A percentile compares a stretch with the other conserved stretches of the same genome.
Evolutionary conservation across 2,113 vertebrate species (phyloP).

Genomic region (Eupsittula cactorum): DNA sequence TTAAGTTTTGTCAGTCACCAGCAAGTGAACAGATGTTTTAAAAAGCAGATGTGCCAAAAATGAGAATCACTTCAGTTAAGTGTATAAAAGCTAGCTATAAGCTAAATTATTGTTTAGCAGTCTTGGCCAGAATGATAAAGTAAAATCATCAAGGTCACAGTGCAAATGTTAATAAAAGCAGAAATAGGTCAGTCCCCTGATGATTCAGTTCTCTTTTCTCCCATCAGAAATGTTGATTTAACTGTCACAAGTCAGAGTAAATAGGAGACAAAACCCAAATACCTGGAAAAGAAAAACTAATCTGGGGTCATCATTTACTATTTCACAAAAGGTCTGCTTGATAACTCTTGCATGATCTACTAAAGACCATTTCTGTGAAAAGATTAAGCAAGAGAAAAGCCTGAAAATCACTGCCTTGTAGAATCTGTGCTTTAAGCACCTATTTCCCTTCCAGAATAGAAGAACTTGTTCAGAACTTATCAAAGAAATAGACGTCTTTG

Average conservation of each 20-base stretch:
- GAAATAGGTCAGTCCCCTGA: neutral
- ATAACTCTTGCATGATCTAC: neutral
- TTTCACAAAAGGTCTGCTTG: neutral
- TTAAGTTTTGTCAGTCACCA: neutral
- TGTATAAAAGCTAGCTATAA: neutral
- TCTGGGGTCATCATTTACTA: neutral
- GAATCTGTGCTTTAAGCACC: neutral
- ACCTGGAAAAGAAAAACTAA: neutral
- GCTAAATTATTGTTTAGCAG: neutral
- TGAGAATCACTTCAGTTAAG: neutral
- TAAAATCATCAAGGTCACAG: neutral
- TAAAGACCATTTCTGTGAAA: neutral
- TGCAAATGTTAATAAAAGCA: neutral
- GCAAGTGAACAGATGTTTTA: neutral
- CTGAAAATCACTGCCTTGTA: neutral
- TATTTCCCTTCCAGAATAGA: neutral
- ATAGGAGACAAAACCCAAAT: neutral
- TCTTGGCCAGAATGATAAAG: neutral
- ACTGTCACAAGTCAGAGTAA: neutral
- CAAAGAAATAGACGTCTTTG: neutral
- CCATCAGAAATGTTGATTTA: neutral
- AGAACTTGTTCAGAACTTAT: neutral
- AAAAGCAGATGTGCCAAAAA: neutral
- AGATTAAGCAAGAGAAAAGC: neutral
- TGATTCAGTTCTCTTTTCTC: neutral